Base-by-base conservation (phyloP, 2,888 invertebrate species). In the Epinotia bilunana region DNA sequence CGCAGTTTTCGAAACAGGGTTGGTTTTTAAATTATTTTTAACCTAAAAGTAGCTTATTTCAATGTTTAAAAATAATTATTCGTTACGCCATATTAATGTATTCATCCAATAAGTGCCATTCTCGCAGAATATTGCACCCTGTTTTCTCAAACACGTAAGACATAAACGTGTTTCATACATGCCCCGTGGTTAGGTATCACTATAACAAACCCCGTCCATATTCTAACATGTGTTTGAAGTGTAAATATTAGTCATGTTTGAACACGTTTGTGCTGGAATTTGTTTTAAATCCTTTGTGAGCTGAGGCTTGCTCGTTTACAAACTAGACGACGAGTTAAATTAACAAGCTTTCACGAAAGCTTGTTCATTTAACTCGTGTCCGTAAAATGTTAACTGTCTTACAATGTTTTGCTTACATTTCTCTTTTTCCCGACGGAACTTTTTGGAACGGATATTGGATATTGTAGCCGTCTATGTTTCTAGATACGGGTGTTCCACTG, bases 211-310 rank as follows among this genome's bases (percentile, higher is more conserved):
- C 49, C 16, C 49, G 5, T n/a, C 49, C 16, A 49, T 49, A 16
- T 16, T 49, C 5, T 49, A 49, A 49, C 16, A 49, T 16, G 49
- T 7, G 13, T 49, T 16, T 4, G 16, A 49, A 49, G 49, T 49
- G 16, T 49, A 16, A 49, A 49, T 16, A 49, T 49, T 49, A 49
- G 4, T 49, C 49, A n/a, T 16, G 16, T 16, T 16, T n/a, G 4
- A 49, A 49, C 16, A 4, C 13, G 49, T 49, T 49, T 3, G 5
- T n/a, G 18, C 12, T n/a, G 18, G 39, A 62, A 39, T 62, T 39
- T 43, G 62, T 62, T 62, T 49, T 18, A 12, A 62, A 39, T 43
- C 62, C 62, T 62, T 43, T 62, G 62, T 62, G 57, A 18, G 49
- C 16, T 49, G 49, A 49, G 11, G 2, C 12, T 12, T 2, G 16